Base-by-base conservation (phyloP, 2,888 invertebrate species). In the Liopterus haemorrhoidalis region DNA sequence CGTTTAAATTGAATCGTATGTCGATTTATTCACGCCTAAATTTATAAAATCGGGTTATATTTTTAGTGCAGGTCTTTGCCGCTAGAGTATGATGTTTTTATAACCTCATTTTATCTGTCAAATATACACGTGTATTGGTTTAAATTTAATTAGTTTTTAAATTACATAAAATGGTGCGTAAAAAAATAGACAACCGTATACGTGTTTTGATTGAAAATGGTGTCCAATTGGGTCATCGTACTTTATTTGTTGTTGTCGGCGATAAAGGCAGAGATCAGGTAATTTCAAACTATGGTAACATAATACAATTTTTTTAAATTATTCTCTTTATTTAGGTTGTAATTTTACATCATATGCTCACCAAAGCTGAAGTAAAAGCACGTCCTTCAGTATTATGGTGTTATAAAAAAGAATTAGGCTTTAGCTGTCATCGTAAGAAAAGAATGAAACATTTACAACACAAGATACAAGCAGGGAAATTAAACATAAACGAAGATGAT, bases 341-440 rank as follows among this genome's bases (percentile, higher is more conserved):
- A 4, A 90, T 96, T 64, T 71, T 99, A 3, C 96, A 99, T 73
- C 96, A 99, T 63, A 95, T 99, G 82, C 70, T 99, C 31, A 85
- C 93, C 0, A 99, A 99, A 70, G 88, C 96, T 1, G 82, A 85
- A 37, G 85, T 96, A 0, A 92, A 92, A 69, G 82, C 94, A 0
- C 75, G 96, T 27, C 97, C 97, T 0, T 85, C 85, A 30, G 93
- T 99, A 1, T 70, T 99, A 6, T 99, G 99, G 99, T 99, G 99
- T 66, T 99, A 99, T 68, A 99, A 99, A 77, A 96, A 81, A 51
- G 73, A 74, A 51, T 59, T 74, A 27, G 73, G 72, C 1, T 74
- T 74, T 52, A 72, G 70, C 48, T 73, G 93, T 62, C 90, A 95
- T 64, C 82, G 93, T 5, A 90, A 93, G 60, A 97, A 97, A 68